Percentiles rank a stretch among this genome's conserved stretches.
Evolutionary conservation across 2,113 vertebrate species (phyloP).

Genomic region (Apistogramma diplotaenia): DNA sequence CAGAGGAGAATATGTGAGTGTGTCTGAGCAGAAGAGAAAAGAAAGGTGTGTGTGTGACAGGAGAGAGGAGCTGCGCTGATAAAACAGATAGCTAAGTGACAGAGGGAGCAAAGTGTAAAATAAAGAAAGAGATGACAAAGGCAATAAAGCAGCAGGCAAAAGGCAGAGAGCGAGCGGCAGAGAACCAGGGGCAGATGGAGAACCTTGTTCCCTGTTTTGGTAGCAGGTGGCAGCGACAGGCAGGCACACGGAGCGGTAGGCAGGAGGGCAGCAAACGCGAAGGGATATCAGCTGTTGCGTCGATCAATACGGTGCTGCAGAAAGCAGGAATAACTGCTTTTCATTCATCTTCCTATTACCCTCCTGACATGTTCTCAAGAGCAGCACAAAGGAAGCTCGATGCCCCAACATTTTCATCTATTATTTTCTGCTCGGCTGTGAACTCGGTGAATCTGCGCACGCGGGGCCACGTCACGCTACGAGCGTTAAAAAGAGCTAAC

Average conservation of each 20-base stretch:
- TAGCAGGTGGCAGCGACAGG: slow-evolving; percentile 27
- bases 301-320: slow-evolving; percentile 32
- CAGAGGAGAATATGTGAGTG: slow-evolving; percentile 16
- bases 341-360: slow-evolving; percentile 18
- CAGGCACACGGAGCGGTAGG: slow-evolving; percentile 1
- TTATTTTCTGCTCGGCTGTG: background rate
- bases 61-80: slow-evolving; percentile 40
- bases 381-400: background rate
- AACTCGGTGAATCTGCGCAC: background rate
- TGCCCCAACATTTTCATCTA: background rate
- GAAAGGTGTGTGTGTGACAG: slow-evolving; percentile 25
- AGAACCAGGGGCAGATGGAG: slow-evolving; percentile 48
- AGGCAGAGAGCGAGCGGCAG: slow-evolving; percentile 13
- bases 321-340: slow-evolving; percentile 11
- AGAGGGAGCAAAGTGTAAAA: slow-evolving; percentile 44
- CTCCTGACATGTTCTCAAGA: background rate
- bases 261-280: slow-evolving; percentile 8
- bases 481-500: slow-evolving; percentile 10
- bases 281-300: slow-evolving; percentile 13
- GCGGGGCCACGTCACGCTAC: background rate
- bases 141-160: slow-evolving; percentile 37
- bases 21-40: background rate
- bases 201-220: background rate
- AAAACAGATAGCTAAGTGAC: slow-evolving; percentile 47
- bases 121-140: slow-evolving; percentile 35